A percentile compares a stretch with the other conserved stretches of the same genome.
Conservation (phyloP, 2,888 invertebrate genomes). For the Ophraella communa region DNA sequence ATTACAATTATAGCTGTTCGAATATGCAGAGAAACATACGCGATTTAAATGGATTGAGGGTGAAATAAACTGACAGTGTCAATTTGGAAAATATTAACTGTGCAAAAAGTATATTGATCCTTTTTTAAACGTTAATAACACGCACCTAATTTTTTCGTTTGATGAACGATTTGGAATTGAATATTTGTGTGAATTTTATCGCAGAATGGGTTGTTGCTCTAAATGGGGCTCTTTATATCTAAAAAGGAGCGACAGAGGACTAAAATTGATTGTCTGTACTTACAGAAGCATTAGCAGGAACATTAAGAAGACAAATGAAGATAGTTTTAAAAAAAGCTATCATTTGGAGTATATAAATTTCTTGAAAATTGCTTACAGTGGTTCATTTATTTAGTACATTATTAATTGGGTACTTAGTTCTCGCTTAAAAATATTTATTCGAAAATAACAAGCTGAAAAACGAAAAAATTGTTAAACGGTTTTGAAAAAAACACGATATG, state of each 20-base stretch:
- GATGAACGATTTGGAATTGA: too few species aligned
- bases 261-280: background rate
- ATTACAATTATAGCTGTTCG: conserved; percentile 3
- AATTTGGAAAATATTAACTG: conserved; percentile 1
- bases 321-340: background rate
- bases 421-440: too few species aligned
- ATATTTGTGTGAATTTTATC: too few species aligned
- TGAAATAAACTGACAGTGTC: conserved; percentile 9
- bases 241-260: background rate
- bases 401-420: background rate
- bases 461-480: too few species aligned
- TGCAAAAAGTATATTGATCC: background rate
- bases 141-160: too few species aligned
- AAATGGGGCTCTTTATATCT: too few species aligned
- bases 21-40: background rate
- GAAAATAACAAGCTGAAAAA: too few species aligned
- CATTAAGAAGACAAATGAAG: background rate
- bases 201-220: too few species aligned
- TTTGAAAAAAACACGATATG: too few species aligned
- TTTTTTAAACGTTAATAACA: conserved; percentile 10
- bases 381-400: too few species aligned
- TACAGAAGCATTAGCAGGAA: background rate
- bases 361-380: too few species aligned
- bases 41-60: conserved; percentile 4
- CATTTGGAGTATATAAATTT: background rate